phyloP scores from a whole-genome alignment of 1,140 invertebrate species.

The Bombus waltoni region DNA sequence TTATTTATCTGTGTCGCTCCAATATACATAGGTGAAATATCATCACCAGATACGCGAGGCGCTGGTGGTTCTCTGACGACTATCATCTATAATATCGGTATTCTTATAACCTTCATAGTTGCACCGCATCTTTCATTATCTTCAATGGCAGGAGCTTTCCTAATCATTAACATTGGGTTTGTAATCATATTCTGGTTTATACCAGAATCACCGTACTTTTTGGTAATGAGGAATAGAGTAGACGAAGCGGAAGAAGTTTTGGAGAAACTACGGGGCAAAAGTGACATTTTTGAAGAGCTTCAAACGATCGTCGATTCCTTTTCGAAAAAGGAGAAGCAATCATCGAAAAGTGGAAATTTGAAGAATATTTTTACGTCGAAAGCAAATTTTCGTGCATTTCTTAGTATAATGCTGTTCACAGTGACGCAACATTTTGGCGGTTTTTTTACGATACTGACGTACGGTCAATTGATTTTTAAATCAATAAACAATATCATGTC shows the following conservation, averaged over 20 bases:
- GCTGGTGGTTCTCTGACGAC: constrained; percentile 85
- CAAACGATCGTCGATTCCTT: constrained; percentile 76
- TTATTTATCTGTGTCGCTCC: constrained; percentile 85
- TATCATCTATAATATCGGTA: constrained; percentile 82
- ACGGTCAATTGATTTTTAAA: constrained; percentile 89
- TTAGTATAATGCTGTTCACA: constrained; percentile 86
- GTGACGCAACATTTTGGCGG: constrained; percentile 88
- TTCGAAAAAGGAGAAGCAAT: constrained; percentile 78
- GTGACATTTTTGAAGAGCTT: constrained; percentile 74
- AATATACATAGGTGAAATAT: constrained; percentile 86
- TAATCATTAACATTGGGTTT: constrained; percentile 74
- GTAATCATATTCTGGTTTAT: constrained; percentile 77
- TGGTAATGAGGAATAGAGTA: constrained; percentile 35
- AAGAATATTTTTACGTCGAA: constrained; percentile 83
- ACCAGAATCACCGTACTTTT: constrained; percentile 82
- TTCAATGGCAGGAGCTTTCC: constrained; percentile 65
- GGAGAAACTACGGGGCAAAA: constrained; percentile 60
- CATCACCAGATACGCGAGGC: constrained; percentile 85
- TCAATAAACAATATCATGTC: constrained; percentile 81
- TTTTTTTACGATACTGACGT: constrained; percentile 87
- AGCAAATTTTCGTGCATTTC: constrained; percentile 85
- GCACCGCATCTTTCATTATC: constrained; percentile 66
- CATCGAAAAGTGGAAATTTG: constrained; percentile 63
- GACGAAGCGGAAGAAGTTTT: constrained; percentile 61
- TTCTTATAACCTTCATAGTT: constrained; percentile 79